A percentile compares a stretch with the other conserved stretches of the same genome.
Conservation (phyloP, 2,113 vertebrate genomes). For the Caranx melampygus region DNA sequence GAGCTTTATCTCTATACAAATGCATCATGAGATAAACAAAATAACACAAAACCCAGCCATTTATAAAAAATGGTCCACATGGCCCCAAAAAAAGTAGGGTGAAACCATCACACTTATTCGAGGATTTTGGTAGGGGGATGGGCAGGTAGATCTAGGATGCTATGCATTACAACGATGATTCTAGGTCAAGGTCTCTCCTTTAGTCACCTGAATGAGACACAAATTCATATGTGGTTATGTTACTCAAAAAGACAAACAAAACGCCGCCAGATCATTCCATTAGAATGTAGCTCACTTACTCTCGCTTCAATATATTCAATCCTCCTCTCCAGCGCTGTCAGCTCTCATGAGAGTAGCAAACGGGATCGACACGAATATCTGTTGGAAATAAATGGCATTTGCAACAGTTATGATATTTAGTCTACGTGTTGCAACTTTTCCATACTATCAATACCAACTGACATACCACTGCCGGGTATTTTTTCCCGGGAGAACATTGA, state of each 20-base stretch:
- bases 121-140: slow-evolving; percentile 44
- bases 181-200: slow-evolving; percentile 96
- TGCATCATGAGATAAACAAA: slow-evolving; percentile 55
- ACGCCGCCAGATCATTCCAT: not conserved
- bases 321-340: slow-evolving; percentile 95
- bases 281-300: slow-evolving; percentile 81
- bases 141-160: slow-evolving; percentile 51
- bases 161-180: slow-evolving; percentile 24
- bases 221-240: not conserved
- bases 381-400: not conserved
- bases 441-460: not conserved
- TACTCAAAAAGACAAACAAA: not conserved
- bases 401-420: not conserved
- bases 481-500: not conserved
- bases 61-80: slow-evolving; percentile 74
- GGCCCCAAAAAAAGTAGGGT: slow-evolving; percentile 61
- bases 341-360: slow-evolving; percentile 94
- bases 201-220: slow-evolving; percentile 89
- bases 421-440: not conserved
- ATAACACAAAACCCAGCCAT: slow-evolving; percentile 65
- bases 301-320: slow-evolving; percentile 98
- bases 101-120: slow-evolving; percentile 60
- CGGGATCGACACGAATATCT: slow-evolving; percentile 99
- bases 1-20: slow-evolving; percentile 55
- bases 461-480: not conserved